phyloP scores from a whole-genome alignment of 2,797 vertebrate species.

The Sebastes matsubarae region DNA sequence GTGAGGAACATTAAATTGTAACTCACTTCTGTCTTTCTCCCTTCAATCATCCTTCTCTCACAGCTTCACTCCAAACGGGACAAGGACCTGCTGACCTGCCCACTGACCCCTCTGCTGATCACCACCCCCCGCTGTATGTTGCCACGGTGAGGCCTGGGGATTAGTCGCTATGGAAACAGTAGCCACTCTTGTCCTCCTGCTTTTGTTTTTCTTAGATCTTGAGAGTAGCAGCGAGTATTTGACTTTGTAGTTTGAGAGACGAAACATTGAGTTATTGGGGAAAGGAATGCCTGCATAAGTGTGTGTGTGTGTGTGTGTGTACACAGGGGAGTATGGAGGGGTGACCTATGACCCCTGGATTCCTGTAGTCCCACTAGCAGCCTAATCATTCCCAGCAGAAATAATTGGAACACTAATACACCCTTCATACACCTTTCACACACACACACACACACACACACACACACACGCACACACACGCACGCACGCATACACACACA shows the following conservation, averaged over 20 bases:
- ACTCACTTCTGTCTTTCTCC: conserved; percentile 2
- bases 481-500: background rate
- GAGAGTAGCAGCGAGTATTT: conserved; percentile 37
- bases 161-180: conserved; percentile 80
- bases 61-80: conserved; percentile 41
- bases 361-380: conserved; percentile 65
- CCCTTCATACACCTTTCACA: background rate
- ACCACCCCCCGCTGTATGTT: conserved; percentile 51
- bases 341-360: conserved; percentile 63
- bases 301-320: background rate
- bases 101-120: conserved; percentile 49
- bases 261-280: conserved; percentile 47
- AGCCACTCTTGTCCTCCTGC: conserved; percentile 51
- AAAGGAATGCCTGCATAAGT: conserved; percentile 47
- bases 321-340: conserved; percentile 36
- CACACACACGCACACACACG: conserved; percentile 5
- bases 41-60: conserved; percentile 56
- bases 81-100: conserved; percentile 64
- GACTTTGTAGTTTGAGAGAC: conserved; percentile 40
- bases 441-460: conserved; percentile 1
- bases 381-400: conserved; percentile 75
- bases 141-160: conserved; percentile 59
- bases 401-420: conserved; percentile 70
- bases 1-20: conserved; percentile 23
- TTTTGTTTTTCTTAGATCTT: conserved; percentile 61